phyloP scores from a whole-genome alignment of 2,888 invertebrate genomes.

The Mesodorylaimus sp. region DNA sequence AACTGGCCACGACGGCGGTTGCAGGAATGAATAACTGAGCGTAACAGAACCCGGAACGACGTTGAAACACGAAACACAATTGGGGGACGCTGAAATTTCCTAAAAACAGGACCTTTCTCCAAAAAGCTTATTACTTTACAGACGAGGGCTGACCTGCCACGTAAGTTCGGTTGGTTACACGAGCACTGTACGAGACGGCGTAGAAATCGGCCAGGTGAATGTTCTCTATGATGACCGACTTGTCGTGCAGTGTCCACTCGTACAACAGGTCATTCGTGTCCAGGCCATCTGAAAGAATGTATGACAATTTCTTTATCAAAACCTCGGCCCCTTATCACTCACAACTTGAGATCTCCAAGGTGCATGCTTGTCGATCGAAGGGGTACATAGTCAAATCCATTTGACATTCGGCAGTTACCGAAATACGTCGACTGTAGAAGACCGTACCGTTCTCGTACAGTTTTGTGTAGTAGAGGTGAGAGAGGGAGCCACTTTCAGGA shows the following conservation, averaged over 20 bases:
- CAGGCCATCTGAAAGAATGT: too few species aligned
- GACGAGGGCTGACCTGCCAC: not conserved
- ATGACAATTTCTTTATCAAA: too few species aligned
- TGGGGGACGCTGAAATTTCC: constrained; percentile 25
- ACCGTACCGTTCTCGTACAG: not conserved
- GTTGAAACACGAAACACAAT: constrained; percentile 23
- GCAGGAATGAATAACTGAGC: constrained; percentile 26
- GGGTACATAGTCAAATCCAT: not conserved
- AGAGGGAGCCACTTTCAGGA: not conserved
- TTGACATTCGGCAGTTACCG: not conserved
- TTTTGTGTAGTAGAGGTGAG: not conserved
- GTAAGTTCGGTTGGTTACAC: not conserved
- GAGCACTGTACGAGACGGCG: not conserved
- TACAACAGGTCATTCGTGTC: too few species aligned
- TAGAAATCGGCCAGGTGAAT: not conserved
- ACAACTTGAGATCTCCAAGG: not conserved
- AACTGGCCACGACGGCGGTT: constrained; percentile 25
- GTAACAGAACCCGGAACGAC: constrained; percentile 27
- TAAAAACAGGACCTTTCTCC: too few species aligned
- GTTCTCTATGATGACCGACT: too few species aligned
- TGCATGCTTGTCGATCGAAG: not conserved
- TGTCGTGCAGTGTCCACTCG: too few species aligned
- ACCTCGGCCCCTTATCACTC: too few species aligned
- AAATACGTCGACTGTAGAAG: not conserved
- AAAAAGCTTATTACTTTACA: too few species aligned